These are phyloP conservation scores for Corythornis madagascariensis DNA, from an alignment of 2,113 vertebrate genomes.

Conservation along the genomic window DNA sequence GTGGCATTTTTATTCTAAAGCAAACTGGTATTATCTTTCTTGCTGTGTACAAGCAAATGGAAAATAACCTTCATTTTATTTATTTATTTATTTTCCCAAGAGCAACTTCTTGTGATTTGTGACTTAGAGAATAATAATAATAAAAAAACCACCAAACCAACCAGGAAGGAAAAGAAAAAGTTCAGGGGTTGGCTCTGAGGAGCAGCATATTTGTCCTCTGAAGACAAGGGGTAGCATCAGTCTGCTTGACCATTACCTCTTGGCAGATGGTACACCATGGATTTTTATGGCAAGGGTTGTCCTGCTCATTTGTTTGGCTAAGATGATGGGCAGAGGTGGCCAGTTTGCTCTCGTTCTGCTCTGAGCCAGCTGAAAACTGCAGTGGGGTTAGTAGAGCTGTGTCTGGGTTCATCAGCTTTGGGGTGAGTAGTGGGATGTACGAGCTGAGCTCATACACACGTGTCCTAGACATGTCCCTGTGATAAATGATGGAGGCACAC, in stretches of 20 bases:
- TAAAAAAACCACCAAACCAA: neutral
- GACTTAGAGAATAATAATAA: neutral
- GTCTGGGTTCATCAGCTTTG: fast-evolving
- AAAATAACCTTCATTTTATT: constrained; percentile 18
- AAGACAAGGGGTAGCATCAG: neutral
- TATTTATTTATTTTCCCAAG: neutral
- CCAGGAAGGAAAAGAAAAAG: neutral
- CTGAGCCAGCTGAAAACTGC: neutral
- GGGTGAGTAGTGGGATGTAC: neutral
- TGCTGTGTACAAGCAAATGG: constrained; percentile 35
- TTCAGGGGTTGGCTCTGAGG: neutral
- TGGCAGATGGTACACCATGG: fast-evolving
- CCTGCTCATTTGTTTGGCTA: neutral
- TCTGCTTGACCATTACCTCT: neutral
- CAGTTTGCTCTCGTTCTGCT: neutral
- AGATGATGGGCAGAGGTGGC: neutral
- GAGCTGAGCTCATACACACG: neutral
- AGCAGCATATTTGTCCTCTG: neutral
- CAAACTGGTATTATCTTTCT: constrained; percentile 58
- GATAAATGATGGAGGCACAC: fast-evolving
- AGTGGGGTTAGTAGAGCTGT: neutral
- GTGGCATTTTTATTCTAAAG: constrained; percentile 65
- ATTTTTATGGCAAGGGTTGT: neutral
- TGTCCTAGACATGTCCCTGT: neutral
- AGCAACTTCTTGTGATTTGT: neutral